Evolutionary conservation across 2,797 vertebrate species (phyloP).

Genomic region (Sebastes cheni): DNA sequence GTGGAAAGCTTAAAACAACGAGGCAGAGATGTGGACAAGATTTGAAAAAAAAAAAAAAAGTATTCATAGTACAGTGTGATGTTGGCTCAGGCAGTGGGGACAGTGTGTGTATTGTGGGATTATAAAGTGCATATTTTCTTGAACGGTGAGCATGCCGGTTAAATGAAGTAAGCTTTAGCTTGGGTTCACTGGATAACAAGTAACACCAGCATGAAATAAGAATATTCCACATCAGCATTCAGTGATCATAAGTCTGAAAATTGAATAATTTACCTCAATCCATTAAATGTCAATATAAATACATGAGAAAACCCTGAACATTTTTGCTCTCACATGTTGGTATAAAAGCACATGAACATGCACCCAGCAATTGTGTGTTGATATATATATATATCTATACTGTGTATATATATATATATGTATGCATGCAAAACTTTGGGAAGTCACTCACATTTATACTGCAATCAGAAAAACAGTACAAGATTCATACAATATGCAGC

Average conservation of each 20-base stretch:
- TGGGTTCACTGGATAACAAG: constrained; percentile 18
- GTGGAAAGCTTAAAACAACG: constrained; percentile 32
- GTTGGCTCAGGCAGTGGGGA: constrained; percentile 65
- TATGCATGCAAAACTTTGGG: constrained; percentile 32
- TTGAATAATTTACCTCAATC: constrained; percentile 38
- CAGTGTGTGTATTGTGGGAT: constrained; percentile 39
- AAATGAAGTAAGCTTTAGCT: constrained; percentile 27
- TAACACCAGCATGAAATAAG: constrained; percentile 54
- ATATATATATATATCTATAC: background rate
- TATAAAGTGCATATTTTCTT: constrained; percentile 66
- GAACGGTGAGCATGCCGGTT: constrained; percentile 46
- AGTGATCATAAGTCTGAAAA: constrained; percentile 11
- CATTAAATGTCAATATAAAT: constrained; percentile 50
- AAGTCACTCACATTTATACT: constrained; percentile 51
- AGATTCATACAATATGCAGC: constrained; percentile 34
- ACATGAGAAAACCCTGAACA: constrained; percentile 54
- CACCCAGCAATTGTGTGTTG: constrained; percentile 38
- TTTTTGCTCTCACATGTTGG: constrained; percentile 36
- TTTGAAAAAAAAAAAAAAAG: background rate
- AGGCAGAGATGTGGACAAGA: constrained; percentile 10
- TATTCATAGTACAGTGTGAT: constrained; percentile 50
- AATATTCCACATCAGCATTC: constrained; percentile 44
- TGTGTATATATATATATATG: background rate
- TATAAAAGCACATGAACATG: constrained; percentile 55
- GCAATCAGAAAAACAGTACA: constrained; percentile 32